Evolutionary conservation across 1,140 invertebrate species (phyloP).

Genomic region (Sitophilus oryzae): DNA sequence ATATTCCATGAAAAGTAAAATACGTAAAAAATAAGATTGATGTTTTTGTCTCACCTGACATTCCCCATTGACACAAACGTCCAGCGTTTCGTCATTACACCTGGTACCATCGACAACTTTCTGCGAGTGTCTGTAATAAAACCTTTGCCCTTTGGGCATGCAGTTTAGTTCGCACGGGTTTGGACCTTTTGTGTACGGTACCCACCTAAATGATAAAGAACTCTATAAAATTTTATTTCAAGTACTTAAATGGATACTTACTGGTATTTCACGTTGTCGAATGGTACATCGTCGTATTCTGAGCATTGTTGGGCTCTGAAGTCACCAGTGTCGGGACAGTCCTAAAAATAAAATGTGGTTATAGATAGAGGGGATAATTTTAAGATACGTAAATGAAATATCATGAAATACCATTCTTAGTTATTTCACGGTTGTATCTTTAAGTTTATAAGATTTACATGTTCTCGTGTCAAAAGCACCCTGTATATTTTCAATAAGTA

Average conservation of each 20-base stretch:
- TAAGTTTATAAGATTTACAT: no score
- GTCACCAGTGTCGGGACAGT: constrained; percentile 72
- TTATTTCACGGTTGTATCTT: no score
- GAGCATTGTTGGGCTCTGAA: constrained; percentile 84
- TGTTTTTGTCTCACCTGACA: constrained; percentile 66
- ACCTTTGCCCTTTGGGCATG: constrained; percentile 84
- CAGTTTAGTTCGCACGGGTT: constrained; percentile 95
- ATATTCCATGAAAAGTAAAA: no score
- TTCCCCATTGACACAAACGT: constrained; percentile 87
- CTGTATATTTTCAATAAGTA: no score
- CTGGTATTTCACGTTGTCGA: constrained; percentile 71
- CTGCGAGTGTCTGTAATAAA: constrained; percentile 82
- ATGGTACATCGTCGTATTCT: constrained; percentile 65
- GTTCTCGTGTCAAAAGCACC: no score
- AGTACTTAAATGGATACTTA: constrained; percentile 49
- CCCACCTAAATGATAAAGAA: constrained; percentile 58
- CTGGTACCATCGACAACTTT: constrained; percentile 86
- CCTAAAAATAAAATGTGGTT: constrained; percentile 46
- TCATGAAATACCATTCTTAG: not conserved
- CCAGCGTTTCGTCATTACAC: constrained; percentile 74
- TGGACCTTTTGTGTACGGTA: constrained; percentile 75
- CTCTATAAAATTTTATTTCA: constrained; percentile 5
- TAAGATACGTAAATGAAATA: not conserved
- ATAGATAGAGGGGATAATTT: not conserved
- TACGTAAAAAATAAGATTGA: not conserved